These are phyloP conservation scores for Heteropelma amictum DNA, from an alignment of 2,888 invertebrate genomes.

Conservation along the genomic window DNA sequence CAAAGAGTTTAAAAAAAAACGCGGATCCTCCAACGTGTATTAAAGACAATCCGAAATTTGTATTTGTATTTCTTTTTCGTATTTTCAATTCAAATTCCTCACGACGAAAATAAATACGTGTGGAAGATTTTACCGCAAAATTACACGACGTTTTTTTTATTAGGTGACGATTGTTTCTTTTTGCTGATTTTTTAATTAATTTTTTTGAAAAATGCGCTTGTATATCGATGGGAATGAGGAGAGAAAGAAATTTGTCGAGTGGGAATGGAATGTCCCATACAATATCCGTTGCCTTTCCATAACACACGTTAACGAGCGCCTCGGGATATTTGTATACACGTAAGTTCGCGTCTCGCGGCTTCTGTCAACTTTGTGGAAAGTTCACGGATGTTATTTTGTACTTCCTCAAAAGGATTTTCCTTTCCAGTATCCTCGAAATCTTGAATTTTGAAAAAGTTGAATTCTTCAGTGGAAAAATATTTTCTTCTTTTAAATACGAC, in stretches of 20 bases:
- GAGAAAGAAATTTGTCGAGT: neutral
- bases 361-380: slow-evolving; percentile 28
- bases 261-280: neutral
- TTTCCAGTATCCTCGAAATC: slow-evolving; percentile 28
- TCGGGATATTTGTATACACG: neutral
- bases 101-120: too few relatives aligned
- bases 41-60: too few relatives aligned
- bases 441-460: slow-evolving; percentile 21
- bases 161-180: too few relatives aligned
- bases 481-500: too few relatives aligned
- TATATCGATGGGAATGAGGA: neutral
- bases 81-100: too few relatives aligned
- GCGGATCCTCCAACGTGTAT: too few relatives aligned
- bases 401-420: slow-evolving; percentile 3
- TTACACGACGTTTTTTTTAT: too few relatives aligned
- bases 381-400: slow-evolving; percentile 13
- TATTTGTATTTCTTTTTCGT: too few relatives aligned
- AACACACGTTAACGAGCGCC: slow-evolving; percentile 26
- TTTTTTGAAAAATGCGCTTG: too few relatives aligned
- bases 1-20: too few relatives aligned
- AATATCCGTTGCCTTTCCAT: slow-evolving; percentile 17
- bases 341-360: slow-evolving; percentile 1
- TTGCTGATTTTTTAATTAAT: too few relatives aligned
- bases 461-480: neutral
- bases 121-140: too few relatives aligned